Base-by-base conservation (phyloP, 1,140 invertebrate species). In the Drosophila hydei region DNA sequence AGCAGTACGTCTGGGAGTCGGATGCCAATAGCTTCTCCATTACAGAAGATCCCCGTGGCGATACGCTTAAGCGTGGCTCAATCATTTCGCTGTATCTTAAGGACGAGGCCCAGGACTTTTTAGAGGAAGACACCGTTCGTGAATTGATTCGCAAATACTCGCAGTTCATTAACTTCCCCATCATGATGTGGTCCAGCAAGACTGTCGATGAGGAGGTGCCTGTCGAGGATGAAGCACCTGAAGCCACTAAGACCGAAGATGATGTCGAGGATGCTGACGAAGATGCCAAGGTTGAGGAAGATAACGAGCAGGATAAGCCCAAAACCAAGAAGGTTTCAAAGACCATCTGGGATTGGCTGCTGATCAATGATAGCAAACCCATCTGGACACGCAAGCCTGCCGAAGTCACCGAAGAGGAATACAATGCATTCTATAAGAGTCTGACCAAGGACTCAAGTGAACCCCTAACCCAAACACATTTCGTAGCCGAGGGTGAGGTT, bases 131-230 rank as follows among this genome's bases (percentile, higher is more conserved):
- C 77, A 98, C 97, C 3, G 94, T 99, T 14, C 96, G 95, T 75
- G 95, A 96, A 71, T 93, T 99, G 4, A 96, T 99, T 23, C 97
- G 97, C 91, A 99, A 99, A 92, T 99, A 99, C 92, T 99, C 97
- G 1, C 99, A 99, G 93, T 99, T 99, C 92, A 99, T 99, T 81
- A 99, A 99, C 92, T 99, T 99, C 94, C 97, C 97, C 16, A 99
- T 99, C 87, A 97, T 97, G 91, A 92, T 99, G 83, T 99, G 98
- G 98, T 94, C 96, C 38, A 98, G 97, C 91, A 98, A 97, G 92
- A 97, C 96, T 19, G 94, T 98, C 71, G 95, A 96, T 64, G 96
- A 97, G 50, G 97, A 98, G 90, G 96, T 97, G 89, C 94, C 95
- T 9, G 88, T 94, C 52, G 95, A 95, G 55, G 93, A 93, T 33